Evolutionary conservation across 2,797 vertebrate genomes (phyloP).

Genomic region (Eidolon dupreanum): DNA sequence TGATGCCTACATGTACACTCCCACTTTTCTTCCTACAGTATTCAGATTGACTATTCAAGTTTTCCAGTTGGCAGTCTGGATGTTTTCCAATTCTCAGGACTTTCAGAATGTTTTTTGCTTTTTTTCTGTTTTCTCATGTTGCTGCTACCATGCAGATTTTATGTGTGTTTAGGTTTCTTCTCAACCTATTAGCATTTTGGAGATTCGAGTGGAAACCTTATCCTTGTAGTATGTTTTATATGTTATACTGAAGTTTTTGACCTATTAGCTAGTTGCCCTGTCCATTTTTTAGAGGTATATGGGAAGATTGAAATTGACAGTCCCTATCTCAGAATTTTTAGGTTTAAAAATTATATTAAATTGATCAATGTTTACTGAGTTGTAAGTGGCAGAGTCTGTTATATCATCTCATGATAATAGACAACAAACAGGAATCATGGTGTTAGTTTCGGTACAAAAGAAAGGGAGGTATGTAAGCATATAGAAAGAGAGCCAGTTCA

Average conservation of each 20-base stretch:
- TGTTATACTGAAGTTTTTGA: neutral
- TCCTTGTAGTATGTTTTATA: neutral
- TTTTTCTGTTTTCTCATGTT: neutral
- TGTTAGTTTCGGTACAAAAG: neutral
- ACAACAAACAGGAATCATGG: neutral
- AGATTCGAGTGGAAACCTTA: neutral
- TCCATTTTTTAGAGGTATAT: neutral
- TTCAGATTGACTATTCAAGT: neutral
- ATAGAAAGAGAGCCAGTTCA: neutral
- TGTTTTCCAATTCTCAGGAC: neutral
- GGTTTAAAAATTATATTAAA: neutral
- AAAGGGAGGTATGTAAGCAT: neutral
- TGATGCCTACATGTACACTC: accelerated
- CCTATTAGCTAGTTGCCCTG: neutral
- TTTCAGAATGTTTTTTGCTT: neutral
- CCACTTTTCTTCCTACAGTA: neutral
- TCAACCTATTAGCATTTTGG: neutral
- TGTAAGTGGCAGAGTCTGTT: neutral
- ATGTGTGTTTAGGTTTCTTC: neutral
- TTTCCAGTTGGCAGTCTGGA: neutral
- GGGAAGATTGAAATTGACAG: neutral
- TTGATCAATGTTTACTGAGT: neutral
- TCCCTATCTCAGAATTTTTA: neutral
- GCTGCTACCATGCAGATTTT: neutral
- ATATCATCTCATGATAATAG: neutral